Percentiles rank a stretch among this genome's conserved stretches.
phyloP scores from a whole-genome alignment of 2,113 vertebrate species.

The Irena cyanogastra region DNA sequence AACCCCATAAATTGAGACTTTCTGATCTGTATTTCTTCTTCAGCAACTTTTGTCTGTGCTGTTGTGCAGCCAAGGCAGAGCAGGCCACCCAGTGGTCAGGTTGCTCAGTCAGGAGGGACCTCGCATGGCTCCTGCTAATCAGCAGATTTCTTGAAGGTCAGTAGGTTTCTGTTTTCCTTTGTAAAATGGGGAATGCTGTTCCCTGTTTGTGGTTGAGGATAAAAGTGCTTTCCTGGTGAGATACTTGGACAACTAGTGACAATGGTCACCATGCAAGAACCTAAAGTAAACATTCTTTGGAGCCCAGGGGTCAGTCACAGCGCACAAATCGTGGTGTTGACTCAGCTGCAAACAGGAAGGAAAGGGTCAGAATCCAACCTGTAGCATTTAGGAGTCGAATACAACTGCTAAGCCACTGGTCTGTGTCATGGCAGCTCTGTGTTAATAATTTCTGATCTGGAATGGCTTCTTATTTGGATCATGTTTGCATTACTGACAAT shows the following conservation, averaged over 20 bases:
- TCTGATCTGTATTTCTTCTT: not conserved
- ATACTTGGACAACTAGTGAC: not conserved
- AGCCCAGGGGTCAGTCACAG: not conserved
- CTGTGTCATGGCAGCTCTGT: not conserved
- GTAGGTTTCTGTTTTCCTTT: not conserved
- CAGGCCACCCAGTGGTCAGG: not conserved
- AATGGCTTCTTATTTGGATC: not conserved
- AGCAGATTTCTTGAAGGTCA: not conserved
- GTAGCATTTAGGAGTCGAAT: not conserved
- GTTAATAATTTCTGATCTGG: conserved; percentile 1
- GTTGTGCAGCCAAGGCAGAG: not conserved
- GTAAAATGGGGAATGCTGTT: not conserved
- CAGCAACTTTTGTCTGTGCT: not conserved
- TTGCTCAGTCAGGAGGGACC: not conserved
- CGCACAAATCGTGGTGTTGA: not conserved
- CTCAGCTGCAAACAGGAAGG: not conserved
- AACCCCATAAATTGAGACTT: not conserved
- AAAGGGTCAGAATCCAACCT: not conserved
- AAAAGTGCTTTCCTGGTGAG: not conserved
- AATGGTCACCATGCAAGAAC: not conserved
- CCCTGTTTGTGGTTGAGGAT: not conserved
- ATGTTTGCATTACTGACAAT: not conserved
- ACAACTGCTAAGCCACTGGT: not conserved
- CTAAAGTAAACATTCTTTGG: not conserved
- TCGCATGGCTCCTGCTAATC: not conserved